Percentiles rank a stretch among this genome's conserved stretches.
These are phyloP conservation scores for Conger conger DNA, from an alignment of 2,113 vertebrate species.

Conservation along the genomic window DNA sequence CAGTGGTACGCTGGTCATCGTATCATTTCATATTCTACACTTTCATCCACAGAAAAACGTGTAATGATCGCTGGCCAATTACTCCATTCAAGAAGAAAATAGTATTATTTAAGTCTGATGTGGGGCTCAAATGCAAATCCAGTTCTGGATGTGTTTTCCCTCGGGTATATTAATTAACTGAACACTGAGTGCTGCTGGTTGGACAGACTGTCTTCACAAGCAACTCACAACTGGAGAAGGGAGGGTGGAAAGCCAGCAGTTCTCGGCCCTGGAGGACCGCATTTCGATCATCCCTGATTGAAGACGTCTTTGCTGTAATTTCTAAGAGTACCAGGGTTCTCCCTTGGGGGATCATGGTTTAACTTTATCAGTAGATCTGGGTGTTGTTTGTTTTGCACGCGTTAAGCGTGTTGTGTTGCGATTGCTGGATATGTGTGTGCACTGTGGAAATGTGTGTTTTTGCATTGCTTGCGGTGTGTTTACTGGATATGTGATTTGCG, in stretches of 20 bases:
- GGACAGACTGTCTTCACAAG: too few relatives aligned
- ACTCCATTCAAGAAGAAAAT: conserved; percentile 7
- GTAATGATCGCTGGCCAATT: background rate
- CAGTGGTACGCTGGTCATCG: background rate
- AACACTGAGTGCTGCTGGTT: too few relatives aligned
- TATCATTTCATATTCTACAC: conserved; percentile 7
- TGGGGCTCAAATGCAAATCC: too few relatives aligned
- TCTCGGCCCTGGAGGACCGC: too few relatives aligned
- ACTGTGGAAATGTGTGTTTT: background rate
- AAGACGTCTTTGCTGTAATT: background rate
- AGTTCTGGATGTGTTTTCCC: too few relatives aligned
- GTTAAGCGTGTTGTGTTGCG: background rate
- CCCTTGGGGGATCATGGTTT: background rate
- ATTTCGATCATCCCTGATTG: too few relatives aligned
- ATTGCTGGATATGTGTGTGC: background rate
- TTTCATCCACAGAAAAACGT: conserved; percentile 19
- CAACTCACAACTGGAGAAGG: too few relatives aligned
- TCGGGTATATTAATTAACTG: too few relatives aligned
- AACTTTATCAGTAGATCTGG: background rate
- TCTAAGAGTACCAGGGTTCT: background rate
- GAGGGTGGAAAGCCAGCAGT: too few relatives aligned
- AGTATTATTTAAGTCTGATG: conserved; percentile 2
- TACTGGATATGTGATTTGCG: too few relatives aligned
- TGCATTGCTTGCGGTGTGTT: too few relatives aligned
- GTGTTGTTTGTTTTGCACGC: too few relatives aligned